These are phyloP conservation scores for Aradophagus sp. DNA, from an alignment of 1,140 invertebrate species.

Conservation along the genomic window DNA sequence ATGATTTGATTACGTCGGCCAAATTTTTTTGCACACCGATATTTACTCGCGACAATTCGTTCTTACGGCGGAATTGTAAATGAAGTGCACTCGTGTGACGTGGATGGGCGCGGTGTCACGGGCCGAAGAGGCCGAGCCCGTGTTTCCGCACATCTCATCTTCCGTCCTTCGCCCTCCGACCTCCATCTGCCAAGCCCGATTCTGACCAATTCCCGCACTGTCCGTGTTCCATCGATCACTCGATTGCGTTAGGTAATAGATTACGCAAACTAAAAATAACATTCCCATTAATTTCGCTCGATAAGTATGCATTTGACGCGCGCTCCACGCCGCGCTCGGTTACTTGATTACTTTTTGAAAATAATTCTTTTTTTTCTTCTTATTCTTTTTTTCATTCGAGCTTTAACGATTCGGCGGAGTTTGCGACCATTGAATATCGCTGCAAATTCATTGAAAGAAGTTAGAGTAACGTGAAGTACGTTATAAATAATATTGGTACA, in stretches of 20 bases:
- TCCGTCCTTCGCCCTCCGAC: constrained; percentile 58
- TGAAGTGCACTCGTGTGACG: constrained; percentile 45
- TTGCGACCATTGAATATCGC: no score
- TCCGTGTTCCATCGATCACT: constrained; percentile 46
- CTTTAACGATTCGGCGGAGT: no score
- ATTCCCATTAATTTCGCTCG: constrained; percentile 26
- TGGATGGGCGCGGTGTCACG: constrained; percentile 68
- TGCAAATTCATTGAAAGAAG: no score
- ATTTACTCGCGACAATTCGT: constrained; percentile 9
- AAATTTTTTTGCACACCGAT: no score
- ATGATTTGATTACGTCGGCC: no score
- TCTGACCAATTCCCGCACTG: constrained; percentile 46
- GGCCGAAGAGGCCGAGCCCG: constrained; percentile 67
- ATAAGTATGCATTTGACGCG: constrained; percentile 3
- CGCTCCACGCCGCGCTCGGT: no score
- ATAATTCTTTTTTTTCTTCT: no score
- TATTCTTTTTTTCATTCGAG: no score
- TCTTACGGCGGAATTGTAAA: constrained; percentile 36
- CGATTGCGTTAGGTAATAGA: constrained; percentile 45
- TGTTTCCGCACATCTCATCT: constrained; percentile 66
- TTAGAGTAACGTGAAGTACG: no score
- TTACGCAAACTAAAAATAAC: constrained; percentile 49
- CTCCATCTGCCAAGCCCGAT: constrained; percentile 61
- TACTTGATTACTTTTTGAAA: no score
- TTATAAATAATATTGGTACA: no score